Conservation (phyloP, 2,797 vertebrate species). For the Bradypodion ventrale region DNA sequence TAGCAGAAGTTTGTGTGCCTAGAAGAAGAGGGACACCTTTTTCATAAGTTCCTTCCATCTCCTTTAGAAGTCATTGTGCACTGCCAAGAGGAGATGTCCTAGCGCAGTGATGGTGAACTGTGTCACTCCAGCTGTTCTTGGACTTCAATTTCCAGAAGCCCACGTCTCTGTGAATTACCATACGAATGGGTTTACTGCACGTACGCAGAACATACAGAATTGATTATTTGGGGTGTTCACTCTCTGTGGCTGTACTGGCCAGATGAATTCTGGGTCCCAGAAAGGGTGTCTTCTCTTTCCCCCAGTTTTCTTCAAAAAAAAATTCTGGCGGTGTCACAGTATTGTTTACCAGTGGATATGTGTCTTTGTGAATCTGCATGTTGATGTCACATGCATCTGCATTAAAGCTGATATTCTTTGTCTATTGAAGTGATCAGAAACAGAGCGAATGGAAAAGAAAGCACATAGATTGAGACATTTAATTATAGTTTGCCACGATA, state of each 20-base stretch:
- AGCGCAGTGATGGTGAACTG: too few relatives aligned
- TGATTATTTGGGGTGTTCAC: too few relatives aligned
- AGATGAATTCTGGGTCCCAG: background rate
- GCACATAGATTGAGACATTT: conserved; percentile 1
- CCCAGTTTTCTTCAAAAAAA: background rate
- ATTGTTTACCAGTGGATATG: background rate
- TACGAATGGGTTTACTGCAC: too few relatives aligned
- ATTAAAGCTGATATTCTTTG: background rate
- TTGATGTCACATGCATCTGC: background rate
- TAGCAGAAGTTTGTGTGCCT: too few relatives aligned
- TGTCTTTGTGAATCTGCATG: background rate
- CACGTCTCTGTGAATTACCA: too few relatives aligned
- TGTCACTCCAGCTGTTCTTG: too few relatives aligned
- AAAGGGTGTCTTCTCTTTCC: background rate
- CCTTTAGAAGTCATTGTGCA: background rate
- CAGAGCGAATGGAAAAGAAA: background rate
- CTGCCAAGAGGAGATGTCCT: too few relatives aligned
- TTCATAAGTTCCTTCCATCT: too few relatives aligned
- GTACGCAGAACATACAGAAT: too few relatives aligned
- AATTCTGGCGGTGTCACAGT: background rate
- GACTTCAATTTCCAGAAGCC: too few relatives aligned
- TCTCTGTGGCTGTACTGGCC: background rate
- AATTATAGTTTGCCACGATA: conserved; percentile 11
- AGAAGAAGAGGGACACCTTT: too few relatives aligned
- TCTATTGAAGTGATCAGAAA: background rate